Evolutionary conservation across 2,888 invertebrate genomes (phyloP), one percentile per base, ranked within the genome.

Genomic region (Ichneumoninae sp.): DNA sequence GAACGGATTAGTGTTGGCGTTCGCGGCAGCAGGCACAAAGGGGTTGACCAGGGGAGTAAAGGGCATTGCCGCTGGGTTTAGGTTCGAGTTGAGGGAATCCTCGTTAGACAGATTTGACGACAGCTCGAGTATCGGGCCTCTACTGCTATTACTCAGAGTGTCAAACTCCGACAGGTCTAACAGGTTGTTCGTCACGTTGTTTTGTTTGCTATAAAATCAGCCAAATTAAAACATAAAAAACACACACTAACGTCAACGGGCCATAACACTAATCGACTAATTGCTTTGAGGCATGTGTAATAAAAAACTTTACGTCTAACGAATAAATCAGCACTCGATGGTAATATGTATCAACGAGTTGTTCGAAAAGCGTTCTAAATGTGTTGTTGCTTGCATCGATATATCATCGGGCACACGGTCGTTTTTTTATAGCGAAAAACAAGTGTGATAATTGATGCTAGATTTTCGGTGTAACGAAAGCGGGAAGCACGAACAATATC

Each of bases 151-250:
- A 91, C 92, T 93, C 90, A 94, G 91, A 85, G 92, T 91, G 89
- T 94, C 94, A 90, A 94, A 94, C 88, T 94, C 94, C 91, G 94
- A 93, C 88, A 94, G 92, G 92, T 94, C 94, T 91, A 94, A 92
- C 89, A 94, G 93, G 92, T 94, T 94, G 93, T 94, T 94, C 89
- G 94, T 94, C 90, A 94, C 94, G 93, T 94, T 94, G 92, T 94
- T 94, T 92, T 94, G 94, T 90, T 94, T 94, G 91, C 94, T 95
- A 93, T 86, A 94, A 82, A 85, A 92, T 86, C 90, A 92, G 90
- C 90, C 91, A 92, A 92, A 87, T 63, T 87, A 87, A 90, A 83
- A 78, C 74, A 86, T 84, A 83, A 81, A 85, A 52, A 85, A 80
- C 33, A 76, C 66, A 75, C 82, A 79, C 80, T 86, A 85, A 87